Base-by-base conservation (phyloP, 2,113 vertebrate genomes). In the Otus sunia region DNA sequence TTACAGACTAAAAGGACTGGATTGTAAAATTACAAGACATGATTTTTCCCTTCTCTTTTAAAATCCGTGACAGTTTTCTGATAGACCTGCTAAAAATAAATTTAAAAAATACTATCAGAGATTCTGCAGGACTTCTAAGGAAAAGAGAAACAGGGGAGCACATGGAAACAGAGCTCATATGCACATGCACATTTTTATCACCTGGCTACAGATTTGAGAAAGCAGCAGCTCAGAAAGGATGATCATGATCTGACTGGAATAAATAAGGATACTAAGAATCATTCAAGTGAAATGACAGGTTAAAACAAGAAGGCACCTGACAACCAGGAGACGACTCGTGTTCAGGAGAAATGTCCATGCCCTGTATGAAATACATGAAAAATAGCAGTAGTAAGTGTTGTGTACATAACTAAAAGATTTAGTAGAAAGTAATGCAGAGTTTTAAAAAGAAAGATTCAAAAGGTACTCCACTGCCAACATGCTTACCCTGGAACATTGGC, bases 321-420 rank as follows among this genome's bases (percentile, higher is more conserved):
- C 13, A 62, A 49, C 36, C 59, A 83, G 69, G 10, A 89, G 34
- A 47, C 39, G 71, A 11, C 37, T 23, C 0, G 0, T 2, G 1
- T 43, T 84, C 52, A 18, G 36, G 12, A 85, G 69, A 56, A 72
- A 36, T 18, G 15, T 32, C 81, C 9, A 0, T 60, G 59, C 26
- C 86, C 80, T 75, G 39, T 43, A 68, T 41, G 45, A 84, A 89
- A 85, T 16, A 68, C 1, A 77, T 5, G 34, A 92, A 76, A 94
- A 41, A 25, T 0, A 66, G 29, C 56, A 78, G 37, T 5, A 79
- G 4, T n/a, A 58, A 81, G 39, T 72, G 43, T 39, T 29, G 6
- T 27, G 62, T 21, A 43, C 37, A 29, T 53, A 20, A 64, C 8
- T 12, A 26, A 37, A 74, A 72, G 5, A 29, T 36, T 39, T 19